Evolutionary conservation across 2,113 vertebrate genomes (phyloP), one percentile per base, ranked within the genome.

Genomic region (Spermophilus dauricus): DNA sequence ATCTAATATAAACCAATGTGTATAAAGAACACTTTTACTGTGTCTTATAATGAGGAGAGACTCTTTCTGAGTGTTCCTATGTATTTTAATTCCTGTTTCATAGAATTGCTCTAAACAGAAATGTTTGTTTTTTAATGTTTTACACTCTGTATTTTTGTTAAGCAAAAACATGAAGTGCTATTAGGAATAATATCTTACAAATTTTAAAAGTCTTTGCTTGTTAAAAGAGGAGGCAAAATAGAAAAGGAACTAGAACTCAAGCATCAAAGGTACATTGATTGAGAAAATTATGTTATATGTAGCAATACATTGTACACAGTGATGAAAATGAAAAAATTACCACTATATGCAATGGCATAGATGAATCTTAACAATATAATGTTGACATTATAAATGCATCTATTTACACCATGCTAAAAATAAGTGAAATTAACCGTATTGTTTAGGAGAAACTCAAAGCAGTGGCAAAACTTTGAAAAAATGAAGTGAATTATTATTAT

Each of bases 201-300:
- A 87, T 70, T 83, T 61, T 63, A 93, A 93, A 39, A 70, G 63
- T 30, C 32, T 75, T 34, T 90, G 1, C 75, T 67, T 84, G 4
- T 89, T 86, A 76, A 85, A 93, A 86, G 58, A 80, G 81, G 90
- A 91, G 73, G 0, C 42, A 89, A 42, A 34, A 16, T 7, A 96
- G 48, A 83, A 75, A 76, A 26, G 24, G 8, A 56, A 48, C 4
- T 42, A 48, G 48, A 82, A 56, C 12, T 5, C 28, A 93, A 58
- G 12, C 30, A 83, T 77, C 11, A 56, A 89, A 28, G 75, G 1
- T 37, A 91, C 13, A 94, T 88, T 77, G 67, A 94, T 70, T 39
- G 95, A 95, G 39, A 85, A 87, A 91, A 89, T 34, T 70, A 14
- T 82, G 22, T 6, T 61, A 61, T 16, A 93, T 51, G 53, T 39